Evolutionary conservation across 2,888 invertebrate genomes (phyloP), one percentile per base, ranked within the genome.

Genomic region (Ferrisia virgata): DNA sequence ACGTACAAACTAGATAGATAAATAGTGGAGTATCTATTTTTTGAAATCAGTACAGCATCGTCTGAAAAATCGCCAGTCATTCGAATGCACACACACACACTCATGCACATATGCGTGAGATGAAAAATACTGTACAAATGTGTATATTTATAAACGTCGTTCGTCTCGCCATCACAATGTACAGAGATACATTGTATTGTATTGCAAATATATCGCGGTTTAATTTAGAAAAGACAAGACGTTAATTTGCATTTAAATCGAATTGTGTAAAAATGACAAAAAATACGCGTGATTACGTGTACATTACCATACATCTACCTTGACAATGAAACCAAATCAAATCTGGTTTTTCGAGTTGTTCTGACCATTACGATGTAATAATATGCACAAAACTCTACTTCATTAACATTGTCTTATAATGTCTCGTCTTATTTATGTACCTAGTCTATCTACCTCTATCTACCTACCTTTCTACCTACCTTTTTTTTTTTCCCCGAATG

Each of bases 221-320:
- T 8, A 36, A 76, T 33, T 33, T 76, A 9, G 13, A 33, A 33
- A 33, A 76, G n/a, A 76, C 36, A 36, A 22, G 72, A 33, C n/a
- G 72, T 76, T 36, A 76, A 76, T 76, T 76, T 76, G 36, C 72
- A 76, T 76, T 76, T 76, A 76, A 76, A 76, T 76, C n/a, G 36
- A 76, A 36, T 9, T 18, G 53, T 53, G 22, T 36, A 36, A 4
- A 6, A n/a, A 58, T 2, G 72, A 18, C 31, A 8, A 25, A 64
- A 64, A 64, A 22, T 22, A 5, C 25, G 25, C 33, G 0, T 11
- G 8, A 28, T 47, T 64, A 64, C 25, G 64, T 64, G 15, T 0
- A 2, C n/a, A 47, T 25, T 25, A 64, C 28, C 15, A 69, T 31
- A 69, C 3, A 31, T 36, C n/a, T 11, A 76, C 72, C 72, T 76